These are phyloP conservation scores for Xylocampa areola DNA, from an alignment of 2,888 invertebrate genomes.

Conservation along the genomic window DNA sequence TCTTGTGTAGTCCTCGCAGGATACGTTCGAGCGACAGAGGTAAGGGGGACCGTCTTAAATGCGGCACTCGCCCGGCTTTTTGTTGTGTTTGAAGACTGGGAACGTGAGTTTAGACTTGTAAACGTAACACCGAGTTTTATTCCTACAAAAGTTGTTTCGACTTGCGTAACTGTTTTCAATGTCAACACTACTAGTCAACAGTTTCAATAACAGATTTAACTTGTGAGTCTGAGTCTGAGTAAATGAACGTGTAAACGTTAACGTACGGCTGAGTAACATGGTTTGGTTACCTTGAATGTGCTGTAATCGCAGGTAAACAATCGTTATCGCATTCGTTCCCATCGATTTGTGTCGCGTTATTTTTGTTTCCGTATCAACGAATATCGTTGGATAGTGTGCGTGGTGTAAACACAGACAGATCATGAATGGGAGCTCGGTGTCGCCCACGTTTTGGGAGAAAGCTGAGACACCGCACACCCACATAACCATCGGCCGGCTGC, in stretches of 20 bases:
- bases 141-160: slow-evolving; percentile 67
- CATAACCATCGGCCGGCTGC: slow-evolving; percentile 48
- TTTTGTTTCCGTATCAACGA: slow-evolving; percentile 70
- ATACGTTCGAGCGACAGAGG: slow-evolving; percentile 94
- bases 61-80: slow-evolving; percentile 85
- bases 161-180: slow-evolving; percentile 88
- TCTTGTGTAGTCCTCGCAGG: slow-evolving; percentile 93
- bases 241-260: slow-evolving; percentile 54
- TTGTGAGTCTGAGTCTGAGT: slow-evolving; percentile 48
- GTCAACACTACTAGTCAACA: slow-evolving; percentile 72
- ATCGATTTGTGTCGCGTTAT: slow-evolving; percentile 75
- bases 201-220: slow-evolving; percentile 56
- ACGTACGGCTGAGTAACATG: slow-evolving; percentile 58
- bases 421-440: slow-evolving; percentile 77
- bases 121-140: slow-evolving; percentile 52
- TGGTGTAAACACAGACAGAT: slow-evolving; percentile 73
- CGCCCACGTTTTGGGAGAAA: slow-evolving; percentile 86
- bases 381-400: slow-evolving; percentile 55
- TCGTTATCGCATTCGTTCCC: slow-evolving; percentile 78
- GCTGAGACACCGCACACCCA: slow-evolving; percentile 67
- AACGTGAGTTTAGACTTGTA: slow-evolving; percentile 58
- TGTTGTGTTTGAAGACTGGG: slow-evolving; percentile 71
- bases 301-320: slow-evolving; percentile 84
- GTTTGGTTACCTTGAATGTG: slow-evolving; percentile 80
- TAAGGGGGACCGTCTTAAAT: slow-evolving; percentile 90